Percentiles rank a stretch among this genome's conserved stretches.
Conservation (phyloP, 2,797 vertebrate genomes). For the Danio tinwini region DNA sequence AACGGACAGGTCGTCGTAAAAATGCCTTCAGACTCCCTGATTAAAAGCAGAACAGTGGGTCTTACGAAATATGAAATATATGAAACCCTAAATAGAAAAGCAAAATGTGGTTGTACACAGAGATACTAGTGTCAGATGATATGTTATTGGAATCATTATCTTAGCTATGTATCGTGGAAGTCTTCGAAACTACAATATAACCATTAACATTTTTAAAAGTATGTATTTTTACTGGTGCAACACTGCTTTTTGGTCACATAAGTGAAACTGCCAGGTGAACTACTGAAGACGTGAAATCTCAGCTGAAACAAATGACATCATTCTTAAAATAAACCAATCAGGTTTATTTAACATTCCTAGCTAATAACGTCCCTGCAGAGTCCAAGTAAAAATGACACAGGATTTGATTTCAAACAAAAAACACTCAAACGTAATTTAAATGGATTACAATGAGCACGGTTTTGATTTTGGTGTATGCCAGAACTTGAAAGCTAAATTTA, state of each 20-base stretch:
- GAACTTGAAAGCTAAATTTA: constrained; percentile 19
- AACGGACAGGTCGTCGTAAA: constrained; percentile 2
- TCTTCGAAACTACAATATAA: background rate
- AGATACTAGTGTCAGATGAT: background rate
- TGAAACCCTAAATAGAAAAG: background rate
- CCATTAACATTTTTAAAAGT: background rate
- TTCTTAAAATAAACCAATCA: constrained; percentile 30
- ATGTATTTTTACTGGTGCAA: background rate
- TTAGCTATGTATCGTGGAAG: background rate
- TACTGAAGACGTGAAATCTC: background rate
- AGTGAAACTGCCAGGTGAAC: background rate
- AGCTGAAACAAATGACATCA: constrained; percentile 29
- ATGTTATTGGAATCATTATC: background rate
- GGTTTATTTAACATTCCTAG: constrained; percentile 37
- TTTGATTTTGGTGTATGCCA: constrained; percentile 2
- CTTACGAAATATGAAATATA: background rate
- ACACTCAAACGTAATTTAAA: constrained; percentile 15
- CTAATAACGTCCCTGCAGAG: constrained; percentile 6
- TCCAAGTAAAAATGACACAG: background rate
- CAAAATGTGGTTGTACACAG: background rate
- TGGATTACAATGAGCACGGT: constrained; percentile 3
- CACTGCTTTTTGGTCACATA: background rate
- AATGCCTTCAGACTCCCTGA: constrained; percentile 10
- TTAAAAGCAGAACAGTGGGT: constrained; percentile 32
- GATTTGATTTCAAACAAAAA: constrained; percentile 40